phyloP scores from a whole-genome alignment of 2,113 vertebrate species.

The Melanostigma gelatinosum region DNA sequence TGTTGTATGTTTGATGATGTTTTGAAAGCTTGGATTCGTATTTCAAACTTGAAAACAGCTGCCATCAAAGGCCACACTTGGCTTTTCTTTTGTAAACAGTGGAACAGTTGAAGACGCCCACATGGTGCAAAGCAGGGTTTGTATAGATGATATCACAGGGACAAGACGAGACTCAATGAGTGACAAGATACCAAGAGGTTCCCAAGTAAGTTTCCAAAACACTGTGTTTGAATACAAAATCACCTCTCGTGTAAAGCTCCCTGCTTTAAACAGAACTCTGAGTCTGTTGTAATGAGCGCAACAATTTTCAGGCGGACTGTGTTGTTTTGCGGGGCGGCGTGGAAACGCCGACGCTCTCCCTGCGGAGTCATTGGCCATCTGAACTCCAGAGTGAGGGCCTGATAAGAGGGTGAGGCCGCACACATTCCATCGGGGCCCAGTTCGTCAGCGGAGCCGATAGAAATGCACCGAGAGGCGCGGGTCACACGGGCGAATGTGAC shows the following conservation, averaged over 20 bases:
- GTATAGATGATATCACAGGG: not conserved
- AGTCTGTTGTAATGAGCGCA: conserved; percentile 22
- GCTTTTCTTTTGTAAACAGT: conserved; percentile 9
- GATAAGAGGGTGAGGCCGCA: conserved; percentile 69
- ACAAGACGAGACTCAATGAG: not conserved
- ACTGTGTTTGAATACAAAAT: not conserved
- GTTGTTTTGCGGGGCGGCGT: conserved; percentile 30
- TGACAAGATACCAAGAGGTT: not conserved
- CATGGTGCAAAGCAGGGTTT: not conserved
- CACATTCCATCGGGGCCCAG: conserved; percentile 64
- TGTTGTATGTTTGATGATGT: not conserved
- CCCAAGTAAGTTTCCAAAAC: not conserved
- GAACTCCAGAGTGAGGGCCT: conserved; percentile 66
- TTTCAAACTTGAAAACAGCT: not conserved
- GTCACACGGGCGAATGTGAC: conserved; percentile 82
- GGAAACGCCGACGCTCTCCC: conserved; percentile 45
- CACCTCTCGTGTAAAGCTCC: not conserved
- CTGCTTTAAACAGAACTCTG: not conserved
- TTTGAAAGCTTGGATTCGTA: not conserved
- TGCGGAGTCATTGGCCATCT: conserved; percentile 74
- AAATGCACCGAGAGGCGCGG: conserved; percentile 73
- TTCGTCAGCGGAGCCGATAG: conserved; percentile 77
- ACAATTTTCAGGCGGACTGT: not conserved
- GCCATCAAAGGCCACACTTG: not conserved
- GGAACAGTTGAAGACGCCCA: not conserved